These are phyloP conservation scores for Pristionchus entomophagus DNA, from an alignment of 2,888 invertebrate genomes.

Conservation along the genomic window DNA sequence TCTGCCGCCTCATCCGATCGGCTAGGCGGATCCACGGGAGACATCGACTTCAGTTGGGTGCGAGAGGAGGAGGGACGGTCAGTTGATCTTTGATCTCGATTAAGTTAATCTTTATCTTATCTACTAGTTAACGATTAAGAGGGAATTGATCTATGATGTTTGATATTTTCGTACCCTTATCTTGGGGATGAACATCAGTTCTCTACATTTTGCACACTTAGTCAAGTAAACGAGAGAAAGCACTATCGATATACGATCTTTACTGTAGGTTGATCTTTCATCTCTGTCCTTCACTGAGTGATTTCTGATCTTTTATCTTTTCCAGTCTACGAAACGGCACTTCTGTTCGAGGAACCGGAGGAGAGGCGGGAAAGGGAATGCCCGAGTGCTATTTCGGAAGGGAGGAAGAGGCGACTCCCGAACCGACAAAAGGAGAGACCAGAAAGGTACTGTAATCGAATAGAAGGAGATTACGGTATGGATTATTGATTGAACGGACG, in stretches of 20 bases:
- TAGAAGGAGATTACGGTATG: not conserved
- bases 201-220: too few species aligned
- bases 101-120: not conserved
- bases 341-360: not conserved
- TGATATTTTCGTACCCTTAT: too few species aligned
- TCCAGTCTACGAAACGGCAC: not conserved
- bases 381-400: conserved; percentile 48
- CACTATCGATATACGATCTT: not conserved
- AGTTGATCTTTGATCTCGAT: not conserved
- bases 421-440: not conserved
- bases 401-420: conserved; percentile 24
- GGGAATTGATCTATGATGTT: not conserved
- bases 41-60: conserved; percentile 48
- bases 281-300: too few species aligned
- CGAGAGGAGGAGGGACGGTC: conserved; percentile 48
- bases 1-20: conserved; percentile 13
- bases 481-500: not conserved
- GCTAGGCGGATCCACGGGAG: conserved; percentile 44
- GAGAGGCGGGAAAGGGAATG: not conserved
- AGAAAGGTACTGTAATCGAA: not conserved
- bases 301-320: conserved; percentile 10
- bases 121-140: not conserved
- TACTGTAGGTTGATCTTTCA: not conserved
- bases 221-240: too few species aligned
- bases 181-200: too few species aligned